These are phyloP conservation scores for Chrysochloris asiatica DNA, from an alignment of 2,113 vertebrate species.

Conservation along the genomic window DNA sequence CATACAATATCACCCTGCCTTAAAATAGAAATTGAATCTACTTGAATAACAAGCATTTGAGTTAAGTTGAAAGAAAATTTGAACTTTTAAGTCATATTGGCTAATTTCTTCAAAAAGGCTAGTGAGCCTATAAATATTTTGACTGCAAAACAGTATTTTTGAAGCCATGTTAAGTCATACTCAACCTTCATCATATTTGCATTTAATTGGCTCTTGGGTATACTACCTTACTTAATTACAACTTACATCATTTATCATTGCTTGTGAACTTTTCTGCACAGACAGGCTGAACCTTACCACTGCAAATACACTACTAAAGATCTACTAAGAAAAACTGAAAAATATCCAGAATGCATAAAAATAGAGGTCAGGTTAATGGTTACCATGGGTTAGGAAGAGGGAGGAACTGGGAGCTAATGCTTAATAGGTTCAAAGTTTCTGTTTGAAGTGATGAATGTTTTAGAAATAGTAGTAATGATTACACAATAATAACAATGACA, in stretches of 20 bases:
- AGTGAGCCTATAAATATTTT: neutral
- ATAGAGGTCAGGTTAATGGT: neutral
- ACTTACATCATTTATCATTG: neutral
- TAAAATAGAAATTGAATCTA: slow-evolving; percentile 39
- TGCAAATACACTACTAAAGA: neutral
- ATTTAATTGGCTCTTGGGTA: slow-evolving; percentile 31
- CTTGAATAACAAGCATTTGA: neutral
- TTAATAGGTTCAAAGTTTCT: neutral
- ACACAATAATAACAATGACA: neutral
- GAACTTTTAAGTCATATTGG: neutral
- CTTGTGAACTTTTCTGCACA: neutral
- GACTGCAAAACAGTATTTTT: neutral
- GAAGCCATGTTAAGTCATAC: neutral
- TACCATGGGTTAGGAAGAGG: neutral
- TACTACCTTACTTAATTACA: neutral
- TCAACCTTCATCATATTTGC: neutral
- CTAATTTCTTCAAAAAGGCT: too few relatives aligned
- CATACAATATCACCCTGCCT: neutral
- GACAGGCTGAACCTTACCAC: neutral
- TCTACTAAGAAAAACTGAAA: neutral
- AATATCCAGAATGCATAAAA: neutral
- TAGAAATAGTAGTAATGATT: neutral
- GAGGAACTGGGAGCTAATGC: neutral
- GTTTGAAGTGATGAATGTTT: neutral
- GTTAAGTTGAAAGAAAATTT: neutral